These are phyloP conservation scores for Drosophila infuscata DNA, from an alignment of 2,888 invertebrate species.

Conservation along the genomic window DNA sequence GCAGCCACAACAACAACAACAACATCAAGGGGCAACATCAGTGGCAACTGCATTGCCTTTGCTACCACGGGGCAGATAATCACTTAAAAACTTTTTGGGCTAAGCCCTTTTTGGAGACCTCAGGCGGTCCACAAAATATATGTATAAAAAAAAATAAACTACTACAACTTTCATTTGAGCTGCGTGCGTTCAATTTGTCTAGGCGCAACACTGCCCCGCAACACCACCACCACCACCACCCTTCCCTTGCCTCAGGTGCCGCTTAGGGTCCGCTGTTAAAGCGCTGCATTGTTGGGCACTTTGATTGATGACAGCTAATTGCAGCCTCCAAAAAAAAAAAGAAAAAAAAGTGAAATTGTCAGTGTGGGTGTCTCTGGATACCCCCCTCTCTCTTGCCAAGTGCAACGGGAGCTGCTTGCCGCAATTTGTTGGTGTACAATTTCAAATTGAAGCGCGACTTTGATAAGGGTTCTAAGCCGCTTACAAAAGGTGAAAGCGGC, in stretches of 20 bases:
- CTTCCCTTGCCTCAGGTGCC: background rate
- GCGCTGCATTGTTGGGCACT: conserved; percentile 65
- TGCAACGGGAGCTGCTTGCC: conserved; percentile 25
- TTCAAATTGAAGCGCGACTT: conserved; percentile 46
- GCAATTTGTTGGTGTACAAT: conserved; percentile 10
- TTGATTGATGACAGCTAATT: conserved; percentile 83
- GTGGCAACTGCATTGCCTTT: conserved; percentile 39
- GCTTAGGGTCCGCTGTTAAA: conserved; percentile 12
- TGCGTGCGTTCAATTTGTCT: conserved; percentile 71
- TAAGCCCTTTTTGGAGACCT: conserved; percentile 70
- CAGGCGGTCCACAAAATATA: conserved; percentile 28
- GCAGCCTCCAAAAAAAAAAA: conserved; percentile 56
- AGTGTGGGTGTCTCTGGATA: conserved; percentile 55
- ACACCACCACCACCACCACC: background rate
- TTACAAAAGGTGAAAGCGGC: conserved; percentile 59
- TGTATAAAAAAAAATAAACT: conserved; percentile 14
- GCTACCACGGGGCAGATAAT: conserved; percentile 66
- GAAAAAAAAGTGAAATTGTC: conserved; percentile 66
- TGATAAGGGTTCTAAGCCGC: conserved; percentile 74
- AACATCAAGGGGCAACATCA: conserved; percentile 3
- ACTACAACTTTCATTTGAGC: conserved; percentile 68
- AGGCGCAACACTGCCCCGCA: conserved; percentile 15
- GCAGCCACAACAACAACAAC: conserved; percentile 19
- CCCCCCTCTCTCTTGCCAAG: background rate
- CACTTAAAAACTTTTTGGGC: conserved; percentile 66